Evolutionary conservation across 1,140 invertebrate genomes (phyloP).

Genomic region (Holcopasites calliopsidis): DNA sequence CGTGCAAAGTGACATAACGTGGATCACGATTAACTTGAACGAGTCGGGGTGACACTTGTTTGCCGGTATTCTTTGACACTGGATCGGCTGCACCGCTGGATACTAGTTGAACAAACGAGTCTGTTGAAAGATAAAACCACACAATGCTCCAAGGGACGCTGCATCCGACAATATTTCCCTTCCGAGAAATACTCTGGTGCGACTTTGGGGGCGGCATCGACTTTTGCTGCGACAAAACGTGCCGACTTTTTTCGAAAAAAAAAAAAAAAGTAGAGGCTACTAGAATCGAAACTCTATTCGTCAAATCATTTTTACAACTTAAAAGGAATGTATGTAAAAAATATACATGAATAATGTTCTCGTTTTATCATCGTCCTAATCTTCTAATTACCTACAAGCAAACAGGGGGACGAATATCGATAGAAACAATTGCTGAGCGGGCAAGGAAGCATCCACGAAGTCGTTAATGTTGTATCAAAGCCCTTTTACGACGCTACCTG

Average conservation of each 20-base stretch:
- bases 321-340: too few species aligned
- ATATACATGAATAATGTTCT: too few species aligned
- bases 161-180: slow-evolving; percentile 45
- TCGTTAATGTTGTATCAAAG: slow-evolving; percentile 71
- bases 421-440: not conserved
- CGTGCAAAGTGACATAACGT: not conserved
- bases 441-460: slow-evolving; percentile 21
- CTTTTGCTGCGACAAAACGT: slow-evolving; percentile 16
- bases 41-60: slow-evolving; percentile 3
- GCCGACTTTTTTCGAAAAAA: slow-evolving; percentile 10
- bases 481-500: slow-evolving; percentile 68
- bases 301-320: too few species aligned
- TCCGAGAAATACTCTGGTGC: slow-evolving; percentile 40
- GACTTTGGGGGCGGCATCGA: slow-evolving; percentile 13
- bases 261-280: not conserved
- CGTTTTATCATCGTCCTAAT: too few species aligned
- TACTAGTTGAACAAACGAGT: slow-evolving; percentile 67
- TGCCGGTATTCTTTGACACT: slow-evolving; percentile 60
- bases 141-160: slow-evolving; percentile 64
- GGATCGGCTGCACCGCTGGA: slow-evolving; percentile 54
- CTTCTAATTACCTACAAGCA: too few species aligned
- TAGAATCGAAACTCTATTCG: not conserved
- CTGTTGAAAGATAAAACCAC: slow-evolving; percentile 74
- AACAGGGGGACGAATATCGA: too few species aligned
- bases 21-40: not conserved